Conservation (phyloP, 2,797 vertebrate species). For the Molossus alvarezi region DNA sequence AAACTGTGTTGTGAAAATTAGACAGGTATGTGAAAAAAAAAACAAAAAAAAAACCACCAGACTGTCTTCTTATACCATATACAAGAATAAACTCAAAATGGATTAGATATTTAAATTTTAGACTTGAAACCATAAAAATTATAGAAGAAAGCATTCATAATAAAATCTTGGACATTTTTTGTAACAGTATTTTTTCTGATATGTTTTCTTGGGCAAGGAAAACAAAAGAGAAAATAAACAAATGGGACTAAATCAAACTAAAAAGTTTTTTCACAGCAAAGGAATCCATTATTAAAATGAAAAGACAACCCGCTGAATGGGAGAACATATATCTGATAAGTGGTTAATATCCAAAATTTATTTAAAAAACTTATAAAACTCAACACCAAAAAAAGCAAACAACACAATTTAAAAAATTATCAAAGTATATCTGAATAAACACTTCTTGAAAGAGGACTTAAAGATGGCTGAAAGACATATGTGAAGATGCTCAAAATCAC, state of each 20-base stretch:
- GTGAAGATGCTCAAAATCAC: no score
- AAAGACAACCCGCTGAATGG: neutral
- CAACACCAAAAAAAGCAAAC: no score
- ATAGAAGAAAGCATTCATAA: neutral
- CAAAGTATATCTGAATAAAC: no score
- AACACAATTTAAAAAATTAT: no score
- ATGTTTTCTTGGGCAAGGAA: neutral
- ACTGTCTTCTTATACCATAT: neutral
- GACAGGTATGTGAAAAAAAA: neutral
- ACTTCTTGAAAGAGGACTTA: no score
- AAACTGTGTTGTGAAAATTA: neutral
- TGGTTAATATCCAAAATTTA: no score
- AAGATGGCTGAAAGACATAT: no score
- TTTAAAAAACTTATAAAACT: no score
- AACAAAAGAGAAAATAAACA: neutral
- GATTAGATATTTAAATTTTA: neutral
- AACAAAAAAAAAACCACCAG: neutral
- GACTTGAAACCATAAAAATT: neutral
- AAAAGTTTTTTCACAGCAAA: neutral
- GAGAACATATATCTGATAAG: no score
- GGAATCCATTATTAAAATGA: neutral
- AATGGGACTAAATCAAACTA: neutral
- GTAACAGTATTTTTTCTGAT: neutral
- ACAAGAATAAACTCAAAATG: neutral
- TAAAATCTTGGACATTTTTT: neutral